Evolutionary conservation across 1,140 invertebrate species (phyloP), one percentile per base, ranked within the genome.

Genomic region (Polyergus mexicanus): DNA sequence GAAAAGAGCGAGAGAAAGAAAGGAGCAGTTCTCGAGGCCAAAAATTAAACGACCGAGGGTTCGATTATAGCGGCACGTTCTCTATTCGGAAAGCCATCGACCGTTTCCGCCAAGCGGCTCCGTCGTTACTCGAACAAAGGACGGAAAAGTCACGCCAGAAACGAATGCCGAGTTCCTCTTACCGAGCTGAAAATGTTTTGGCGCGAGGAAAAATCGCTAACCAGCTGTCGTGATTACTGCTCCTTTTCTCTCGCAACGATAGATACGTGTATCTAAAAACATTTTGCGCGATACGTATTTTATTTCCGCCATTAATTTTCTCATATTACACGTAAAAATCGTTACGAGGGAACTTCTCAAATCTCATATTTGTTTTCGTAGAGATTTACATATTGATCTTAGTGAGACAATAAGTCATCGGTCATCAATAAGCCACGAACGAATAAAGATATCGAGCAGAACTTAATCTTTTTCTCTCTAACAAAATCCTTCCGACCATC

Each of bases 91-190:
- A 74, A 76, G 85, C 60, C 88, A 89, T 89, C 88, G 74, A 84
- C 86, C 80, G 68, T 71, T 78, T 74, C 80, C 80, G 88, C n/a
- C 71, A 28, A 76, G 71, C 54, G 56, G 60, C 69, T 68, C 35
- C 66, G 60, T 89, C 88, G 85, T 90, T 90, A 89, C 54, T 89
- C 66, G 87, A 76, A 90, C 88, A 90, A 90, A 87, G 60, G 58
- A 69, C 80, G 63, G 63, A 89, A 77, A 51, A 89, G 78, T 63
- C 60, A 32, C 54, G 66, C 66, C 8, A 66, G 62, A 86, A 89
- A 80, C 85, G 88, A 84, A 87, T 90, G 84, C 88, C 84, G 60
- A 63, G 38, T 51, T 86, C 81, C 86, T 56, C 81, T 89, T 56
- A 68, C 63, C 47, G 56, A 80, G 69, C 68, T 85, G 69, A 54